Evolutionary conservation across 2,888 invertebrate species (phyloP).

Genomic region (Troilus luridus): DNA sequence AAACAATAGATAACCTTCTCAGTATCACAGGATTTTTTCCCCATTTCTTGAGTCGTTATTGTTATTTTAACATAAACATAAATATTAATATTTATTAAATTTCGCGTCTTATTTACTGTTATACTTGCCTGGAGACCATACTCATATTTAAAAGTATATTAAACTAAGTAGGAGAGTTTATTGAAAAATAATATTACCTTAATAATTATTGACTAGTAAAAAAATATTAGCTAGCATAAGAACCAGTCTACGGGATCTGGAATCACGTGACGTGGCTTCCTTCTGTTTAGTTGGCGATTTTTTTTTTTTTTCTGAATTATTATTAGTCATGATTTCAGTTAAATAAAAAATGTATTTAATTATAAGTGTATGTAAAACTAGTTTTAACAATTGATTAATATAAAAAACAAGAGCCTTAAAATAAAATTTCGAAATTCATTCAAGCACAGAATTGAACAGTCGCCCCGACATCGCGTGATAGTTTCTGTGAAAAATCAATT

Average conservation of each 20-base stretch:
- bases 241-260: background rate
- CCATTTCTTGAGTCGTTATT: background rate
- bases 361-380: background rate
- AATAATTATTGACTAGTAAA: background rate
- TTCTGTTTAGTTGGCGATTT: background rate
- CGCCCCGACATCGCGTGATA: background rate
- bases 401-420: background rate
- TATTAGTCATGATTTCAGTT: background rate
- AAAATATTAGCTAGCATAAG: background rate
- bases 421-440: background rate
- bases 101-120: background rate
- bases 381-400: background rate
- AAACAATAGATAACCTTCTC: background rate
- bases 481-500: background rate
- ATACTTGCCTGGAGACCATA: background rate
- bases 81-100: background rate
- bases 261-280: background rate
- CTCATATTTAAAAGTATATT: background rate
- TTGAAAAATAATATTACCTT: background rate
- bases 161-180: background rate
- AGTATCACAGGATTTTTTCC: background rate
- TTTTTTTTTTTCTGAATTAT: background rate
- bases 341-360: background rate
- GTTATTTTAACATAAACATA: background rate
- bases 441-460: background rate